Base-by-base conservation (phyloP, 2,797 vertebrate species). In the Tapera naevia region DNA sequence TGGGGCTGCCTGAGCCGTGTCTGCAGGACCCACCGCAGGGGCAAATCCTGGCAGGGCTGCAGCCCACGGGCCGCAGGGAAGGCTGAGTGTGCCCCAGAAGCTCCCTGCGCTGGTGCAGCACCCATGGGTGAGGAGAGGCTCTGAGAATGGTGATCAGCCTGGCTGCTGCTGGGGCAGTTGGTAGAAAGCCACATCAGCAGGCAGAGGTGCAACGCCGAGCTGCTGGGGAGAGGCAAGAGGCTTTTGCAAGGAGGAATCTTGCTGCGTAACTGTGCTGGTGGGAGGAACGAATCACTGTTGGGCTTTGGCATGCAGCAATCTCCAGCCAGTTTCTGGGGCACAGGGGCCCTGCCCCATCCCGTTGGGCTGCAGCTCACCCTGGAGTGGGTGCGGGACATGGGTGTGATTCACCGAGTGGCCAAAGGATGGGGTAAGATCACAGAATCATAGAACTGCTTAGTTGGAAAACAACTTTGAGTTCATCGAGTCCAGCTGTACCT, bases 301-400 rank as follows among this genome's bases (percentile, higher is more conserved):
- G 11, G 46, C 7, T 14, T 15, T 19, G 66, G 32, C 51, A 35
- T 54, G 41, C 41, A 61, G 66, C 0, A 3, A 14, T 37, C n/a
- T 23, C 48, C 48, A 32, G 43, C 53, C 32, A 1, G 1, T 7
- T 54, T 43, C 32, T 7, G 25, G 57, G 56, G 37, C 17, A 18
- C n/a, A 12, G 54, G 32, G 48, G 54, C 27, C 30, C 11, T 23
- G 35, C 12, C 27, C 53, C 5, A 4, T 35, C 18, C 8, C 6
- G 1, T 8, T 1, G 8, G 64, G 43, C 30, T 0, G 2, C 41
- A 18, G 46, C 33, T 10, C 6, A 4, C 11, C 32, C n/a, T 3
- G 17, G 3, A 4, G 19, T 1, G 1, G 32, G n/a, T 14, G 30
- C 37, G 41, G n/a, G 17, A 14, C 17, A 6, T 1, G 35, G 50